Conservation (phyloP, 2,113 vertebrate species). For the Xenopus laevis region DNA sequence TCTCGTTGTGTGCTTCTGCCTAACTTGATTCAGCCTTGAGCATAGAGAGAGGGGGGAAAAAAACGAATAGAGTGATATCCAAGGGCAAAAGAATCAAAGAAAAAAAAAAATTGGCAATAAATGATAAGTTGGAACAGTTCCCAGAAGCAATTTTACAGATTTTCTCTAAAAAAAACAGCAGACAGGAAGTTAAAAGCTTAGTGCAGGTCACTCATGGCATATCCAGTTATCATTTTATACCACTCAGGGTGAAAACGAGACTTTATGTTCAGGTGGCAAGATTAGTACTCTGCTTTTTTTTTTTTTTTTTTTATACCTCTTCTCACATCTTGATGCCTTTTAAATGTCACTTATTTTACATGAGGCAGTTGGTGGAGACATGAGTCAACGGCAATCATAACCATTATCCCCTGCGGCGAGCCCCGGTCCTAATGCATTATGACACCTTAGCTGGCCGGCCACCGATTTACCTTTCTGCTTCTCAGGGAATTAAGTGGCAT, state of each 20-base stretch:
- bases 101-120: slow-evolving; percentile 79
- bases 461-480: slow-evolving; percentile 84
- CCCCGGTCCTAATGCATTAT: slow-evolving; percentile 82
- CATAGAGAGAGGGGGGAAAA: too few relatives aligned
- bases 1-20: slow-evolving; percentile 65
- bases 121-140: slow-evolving; percentile 85
- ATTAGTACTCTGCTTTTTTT: slow-evolving; percentile 57
- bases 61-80: slow-evolving; percentile 66
- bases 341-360: slow-evolving; percentile 95
- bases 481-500: slow-evolving; percentile 94
- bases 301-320: slow-evolving; percentile 59
- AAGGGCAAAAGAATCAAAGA: slow-evolving; percentile 67
- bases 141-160: slow-evolving; percentile 88
- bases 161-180: slow-evolving; percentile 72
- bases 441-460: slow-evolving; percentile 78
- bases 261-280: slow-evolving; percentile 69
- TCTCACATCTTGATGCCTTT: slow-evolving; percentile 88
- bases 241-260: slow-evolving; percentile 68
- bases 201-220: slow-evolving; percentile 73
- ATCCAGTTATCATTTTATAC: slow-evolving; percentile 76
- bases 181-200: slow-evolving; percentile 79
- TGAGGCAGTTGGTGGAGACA: slow-evolving; percentile 80
- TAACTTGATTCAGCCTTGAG: slow-evolving; percentile 46
- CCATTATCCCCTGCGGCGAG: slow-evolving; percentile 88
- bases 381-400: slow-evolving; percentile 88